Evolutionary conservation across 1,140 invertebrate genomes (phyloP), one percentile per base, ranked within the genome.

Genomic region (Apis laboriosa): DNA sequence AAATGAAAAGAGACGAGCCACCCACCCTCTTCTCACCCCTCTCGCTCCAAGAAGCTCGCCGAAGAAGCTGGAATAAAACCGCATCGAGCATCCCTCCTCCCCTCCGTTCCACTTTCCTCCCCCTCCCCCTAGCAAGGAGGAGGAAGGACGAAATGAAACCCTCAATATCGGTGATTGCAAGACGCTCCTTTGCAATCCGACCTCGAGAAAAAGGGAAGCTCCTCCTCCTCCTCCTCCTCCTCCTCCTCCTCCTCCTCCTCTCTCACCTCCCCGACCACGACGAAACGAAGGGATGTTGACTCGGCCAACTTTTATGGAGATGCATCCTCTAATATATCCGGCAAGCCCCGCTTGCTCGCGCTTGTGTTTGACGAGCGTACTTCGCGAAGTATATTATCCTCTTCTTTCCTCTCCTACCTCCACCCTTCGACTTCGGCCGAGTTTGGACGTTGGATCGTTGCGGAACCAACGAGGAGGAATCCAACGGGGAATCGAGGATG

Each of bases 81-180:
- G 13, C 34, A 28, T 56, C n/a, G 19, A 21, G 19, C 15, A 1
- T 9, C 53, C 15, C 4, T 51, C n/a, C 8, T 8, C n/a, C 28
- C 28, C 28, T 1, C 34, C 34, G 34, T 34, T 34, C 34, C 34
- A 34, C 34, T 34, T 34, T 34, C 34, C 24, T 24, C 24, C 24
- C 24, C 24, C 24, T 24, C 24, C 24, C 24, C 24, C 24, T 24
- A 24, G 24, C 24, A 24, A 34, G 28, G 28, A 34, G 2, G 28
- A 34, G 28, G 28, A 34, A 34, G 91, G 90, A 92, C 88, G 92
- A 94, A 94, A 94, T 94, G 93, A 94, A 94, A 93, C 89, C 92
- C 92, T 94, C 93, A 94, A 94, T 94, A 94, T 94, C 92, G 92
- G 93, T 93, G 93, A 94, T 94, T 94, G 92, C 93, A 93, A 93